Evolutionary conservation across 2,113 vertebrate species (phyloP).

Genomic region (Dipodomys merriami): DNA sequence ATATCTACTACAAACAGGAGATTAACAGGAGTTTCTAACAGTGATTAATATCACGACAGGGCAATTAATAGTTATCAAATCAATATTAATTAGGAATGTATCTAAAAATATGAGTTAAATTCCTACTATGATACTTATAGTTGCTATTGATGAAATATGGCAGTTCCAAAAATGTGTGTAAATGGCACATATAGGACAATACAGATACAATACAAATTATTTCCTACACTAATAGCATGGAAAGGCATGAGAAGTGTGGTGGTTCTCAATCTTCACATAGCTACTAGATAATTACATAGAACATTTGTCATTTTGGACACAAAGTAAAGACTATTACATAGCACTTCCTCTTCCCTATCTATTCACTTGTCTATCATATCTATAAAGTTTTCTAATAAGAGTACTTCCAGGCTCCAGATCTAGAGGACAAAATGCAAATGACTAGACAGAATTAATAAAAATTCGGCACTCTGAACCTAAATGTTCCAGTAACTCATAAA

Average conservation of each 20-base stretch:
- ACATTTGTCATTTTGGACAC: not conserved
- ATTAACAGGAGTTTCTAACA: not conserved
- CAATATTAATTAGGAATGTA: slow-evolving; percentile 21
- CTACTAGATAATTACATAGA: not conserved
- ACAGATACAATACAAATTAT: not conserved
- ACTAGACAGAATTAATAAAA: slow-evolving; percentile 24
- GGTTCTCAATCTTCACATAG: not conserved
- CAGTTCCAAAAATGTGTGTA: not conserved
- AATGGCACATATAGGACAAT: not conserved
- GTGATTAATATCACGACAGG: not conserved
- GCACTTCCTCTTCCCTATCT: not conserved
- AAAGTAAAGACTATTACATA: not conserved
- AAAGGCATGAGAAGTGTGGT: not conserved
- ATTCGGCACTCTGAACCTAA: not conserved
- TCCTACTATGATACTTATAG: not conserved
- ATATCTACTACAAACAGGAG: not conserved
- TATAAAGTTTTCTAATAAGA: not conserved
- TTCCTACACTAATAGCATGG: not conserved
- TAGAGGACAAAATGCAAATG: slow-evolving; percentile 26
- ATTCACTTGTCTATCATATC: not conserved
- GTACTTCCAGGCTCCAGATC: not conserved
- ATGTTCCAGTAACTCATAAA: not conserved
- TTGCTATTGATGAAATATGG: not conserved
- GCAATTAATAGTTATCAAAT: not conserved
- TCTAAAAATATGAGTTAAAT: slow-evolving; percentile 21